These are phyloP conservation scores for Tetrao urogallus DNA, from an alignment of 2,113 vertebrate genomes.

Conservation along the genomic window DNA sequence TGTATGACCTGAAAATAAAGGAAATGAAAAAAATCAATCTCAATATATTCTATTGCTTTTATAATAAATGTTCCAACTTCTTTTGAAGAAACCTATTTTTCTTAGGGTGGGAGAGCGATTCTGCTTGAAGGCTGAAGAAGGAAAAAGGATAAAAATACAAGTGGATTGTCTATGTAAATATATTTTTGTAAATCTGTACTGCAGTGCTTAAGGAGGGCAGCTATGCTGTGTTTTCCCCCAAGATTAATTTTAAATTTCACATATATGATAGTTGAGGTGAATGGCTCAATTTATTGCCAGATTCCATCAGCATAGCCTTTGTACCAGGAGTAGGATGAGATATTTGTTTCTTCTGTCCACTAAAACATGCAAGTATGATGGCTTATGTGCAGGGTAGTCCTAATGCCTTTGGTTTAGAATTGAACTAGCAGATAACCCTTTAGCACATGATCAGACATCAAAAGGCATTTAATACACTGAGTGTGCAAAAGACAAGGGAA, in stretches of 20 bases:
- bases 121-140: background rate
- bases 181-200: background rate
- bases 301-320: background rate
- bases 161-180: background rate
- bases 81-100: background rate
- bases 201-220: conserved; percentile 19
- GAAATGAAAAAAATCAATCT: background rate
- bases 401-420: background rate
- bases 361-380: background rate
- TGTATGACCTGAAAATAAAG: background rate
- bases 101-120: background rate
- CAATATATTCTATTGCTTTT: background rate
- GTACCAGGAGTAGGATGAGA: background rate
- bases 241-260: conserved; percentile 21
- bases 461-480: background rate
- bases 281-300: background rate
- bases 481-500: background rate
- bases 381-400: background rate
- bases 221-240: background rate
- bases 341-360: background rate
- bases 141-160: background rate
- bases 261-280: background rate
- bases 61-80: background rate
- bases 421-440: background rate
- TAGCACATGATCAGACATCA: background rate